A percentile compares a stretch with the other conserved stretches of the same genome.
Conservation (phyloP, 2,797 vertebrate genomes). For the Danio choprae region DNA sequence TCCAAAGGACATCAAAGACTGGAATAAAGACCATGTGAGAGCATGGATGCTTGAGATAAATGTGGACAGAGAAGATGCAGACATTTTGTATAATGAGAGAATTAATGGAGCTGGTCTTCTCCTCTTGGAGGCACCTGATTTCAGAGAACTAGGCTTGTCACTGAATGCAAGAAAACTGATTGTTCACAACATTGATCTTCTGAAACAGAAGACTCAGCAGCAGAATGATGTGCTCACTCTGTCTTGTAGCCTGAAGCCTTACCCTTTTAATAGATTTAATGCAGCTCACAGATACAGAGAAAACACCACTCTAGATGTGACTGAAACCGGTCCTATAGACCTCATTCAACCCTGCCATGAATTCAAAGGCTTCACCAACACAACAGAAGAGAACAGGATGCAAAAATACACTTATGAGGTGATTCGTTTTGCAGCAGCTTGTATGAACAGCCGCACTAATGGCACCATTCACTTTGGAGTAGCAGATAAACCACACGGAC, state of each 20-base stretch:
- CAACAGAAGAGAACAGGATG: slow-evolving; percentile 56
- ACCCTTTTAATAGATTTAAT: slow-evolving; percentile 70
- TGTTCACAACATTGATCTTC: slow-evolving; percentile 62
- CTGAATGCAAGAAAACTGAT: slow-evolving; percentile 68
- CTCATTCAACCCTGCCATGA: slow-evolving; percentile 76
- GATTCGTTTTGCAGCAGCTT: slow-evolving; percentile 72
- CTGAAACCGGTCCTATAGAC: slow-evolving; percentile 69
- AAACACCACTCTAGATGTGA: slow-evolving; percentile 63
- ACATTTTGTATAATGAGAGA: slow-evolving; percentile 63
- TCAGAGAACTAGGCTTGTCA: slow-evolving; percentile 49
- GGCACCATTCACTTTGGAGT: slow-evolving; percentile 80
- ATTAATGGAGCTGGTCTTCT: slow-evolving; percentile 67
- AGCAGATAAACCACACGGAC: slow-evolving; percentile 71
- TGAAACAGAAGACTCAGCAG: slow-evolving; percentile 60
- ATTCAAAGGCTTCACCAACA: slow-evolving; percentile 71
- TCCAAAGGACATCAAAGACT: slow-evolving; percentile 64
- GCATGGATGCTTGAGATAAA: slow-evolving; percentile 63
- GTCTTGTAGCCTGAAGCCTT: slow-evolving; percentile 62
- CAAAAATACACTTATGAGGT: slow-evolving; percentile 68
- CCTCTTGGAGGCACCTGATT: slow-evolving; percentile 57
- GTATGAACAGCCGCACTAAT: slow-evolving; percentile 39
- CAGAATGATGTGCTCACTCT: slow-evolving; percentile 1
- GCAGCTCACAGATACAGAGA: slow-evolving; percentile 67
- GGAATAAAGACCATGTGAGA: slow-evolving; percentile 70
- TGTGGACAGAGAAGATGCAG: slow-evolving; percentile 57